Percentiles rank a stretch among this genome's conserved stretches.
These are phyloP conservation scores for Brachyhypopomus occidentalis DNA, from an alignment of 2,113 vertebrate genomes.

Conservation along the genomic window DNA sequence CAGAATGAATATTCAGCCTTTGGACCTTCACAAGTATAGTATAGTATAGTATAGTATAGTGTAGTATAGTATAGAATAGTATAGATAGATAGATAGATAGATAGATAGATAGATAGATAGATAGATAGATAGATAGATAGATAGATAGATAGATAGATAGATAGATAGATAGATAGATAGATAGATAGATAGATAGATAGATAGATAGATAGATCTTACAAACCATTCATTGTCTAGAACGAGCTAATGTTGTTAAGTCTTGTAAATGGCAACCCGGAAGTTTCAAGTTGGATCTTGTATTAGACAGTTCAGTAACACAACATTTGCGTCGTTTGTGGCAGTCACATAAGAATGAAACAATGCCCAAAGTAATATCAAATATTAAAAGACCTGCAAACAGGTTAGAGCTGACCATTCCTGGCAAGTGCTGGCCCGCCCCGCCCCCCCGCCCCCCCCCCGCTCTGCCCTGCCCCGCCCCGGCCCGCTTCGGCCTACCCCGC, in stretches of 20 bases:
- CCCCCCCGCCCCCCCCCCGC: background rate
- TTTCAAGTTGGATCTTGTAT: background rate
- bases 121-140: no score
- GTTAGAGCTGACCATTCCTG: constrained; percentile 6
- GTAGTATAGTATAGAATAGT: no score
- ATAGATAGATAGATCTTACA: background rate
- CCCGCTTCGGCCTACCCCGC: no score
- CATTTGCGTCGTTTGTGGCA: constrained; percentile 78
- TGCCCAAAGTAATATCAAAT: constrained; percentile 67
- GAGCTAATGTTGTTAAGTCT: background rate
- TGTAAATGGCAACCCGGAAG: background rate
- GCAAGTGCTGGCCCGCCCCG: background rate
- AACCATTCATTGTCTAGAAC: background rate
- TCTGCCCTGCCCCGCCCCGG: no score
- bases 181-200: no score
- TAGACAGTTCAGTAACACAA: constrained; percentile 43
- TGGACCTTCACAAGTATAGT: no score
- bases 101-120: no score
- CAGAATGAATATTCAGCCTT: background rate
- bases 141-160: no score
- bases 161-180: no score
- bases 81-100: no score
- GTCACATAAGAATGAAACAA: constrained; percentile 45
- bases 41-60: no score
- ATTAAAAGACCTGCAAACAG: constrained; percentile 23